A percentile compares a stretch with the other conserved stretches of the same genome.
Conservation (phyloP, 2,888 invertebrate species). For the Leptodirus hochenwartii region DNA sequence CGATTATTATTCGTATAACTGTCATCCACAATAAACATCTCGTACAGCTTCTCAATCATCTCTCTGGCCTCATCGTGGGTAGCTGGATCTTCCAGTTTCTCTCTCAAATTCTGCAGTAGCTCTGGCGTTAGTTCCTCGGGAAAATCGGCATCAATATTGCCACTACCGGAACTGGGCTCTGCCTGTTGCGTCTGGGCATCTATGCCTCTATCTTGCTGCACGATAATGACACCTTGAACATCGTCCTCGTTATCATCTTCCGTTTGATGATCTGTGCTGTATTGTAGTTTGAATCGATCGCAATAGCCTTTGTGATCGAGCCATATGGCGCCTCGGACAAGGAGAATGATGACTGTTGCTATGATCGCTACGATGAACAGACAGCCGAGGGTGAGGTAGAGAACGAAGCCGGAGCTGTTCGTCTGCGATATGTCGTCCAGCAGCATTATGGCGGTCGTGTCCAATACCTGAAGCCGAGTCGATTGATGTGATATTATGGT, state of each 20-base stretch:
- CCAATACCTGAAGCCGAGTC: no score
- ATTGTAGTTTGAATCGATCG: constrained; percentile 18
- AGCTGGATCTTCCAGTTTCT: constrained; percentile 50
- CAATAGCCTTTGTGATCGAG: constrained; percentile 38
- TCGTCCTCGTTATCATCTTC: constrained; percentile 38
- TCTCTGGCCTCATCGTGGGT: constrained; percentile 56
- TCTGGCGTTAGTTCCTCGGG: constrained; percentile 61
- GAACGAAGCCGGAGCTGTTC: constrained; percentile 16
- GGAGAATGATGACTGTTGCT: constrained; percentile 32
- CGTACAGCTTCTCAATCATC: constrained; percentile 59
- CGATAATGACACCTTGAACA: constrained; percentile 26
- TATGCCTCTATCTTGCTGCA: constrained; percentile 8
- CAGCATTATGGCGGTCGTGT: no score
- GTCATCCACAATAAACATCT: constrained; percentile 52
- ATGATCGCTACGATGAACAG: constrained; percentile 34
- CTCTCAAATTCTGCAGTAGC: constrained; percentile 45
- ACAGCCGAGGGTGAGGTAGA: constrained; percentile 26
- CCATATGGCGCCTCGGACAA: constrained; percentile 37
- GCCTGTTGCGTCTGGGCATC: constrained; percentile 22
- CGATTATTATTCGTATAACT: constrained; percentile 34
- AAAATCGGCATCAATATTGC: constrained; percentile 32
- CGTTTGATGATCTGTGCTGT: constrained; percentile 30
- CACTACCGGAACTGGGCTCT: no score
- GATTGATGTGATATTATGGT: no score
- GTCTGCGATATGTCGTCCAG: not conserved